Evolutionary conservation across 2,797 vertebrate genomes (phyloP).

Genomic region (Helostoma temminkii): DNA sequence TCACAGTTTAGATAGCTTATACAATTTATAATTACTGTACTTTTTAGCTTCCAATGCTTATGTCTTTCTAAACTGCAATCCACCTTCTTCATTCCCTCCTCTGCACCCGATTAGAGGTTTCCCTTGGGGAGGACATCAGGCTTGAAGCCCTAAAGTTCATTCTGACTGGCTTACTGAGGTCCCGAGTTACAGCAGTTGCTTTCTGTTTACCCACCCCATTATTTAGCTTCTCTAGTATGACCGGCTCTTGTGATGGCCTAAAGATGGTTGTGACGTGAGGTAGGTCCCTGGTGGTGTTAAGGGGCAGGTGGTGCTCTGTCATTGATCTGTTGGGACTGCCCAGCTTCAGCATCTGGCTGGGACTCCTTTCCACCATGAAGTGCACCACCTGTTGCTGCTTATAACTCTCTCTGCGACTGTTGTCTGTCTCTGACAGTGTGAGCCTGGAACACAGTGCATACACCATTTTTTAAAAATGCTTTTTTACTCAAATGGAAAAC

Average conservation of each 20-base stretch:
- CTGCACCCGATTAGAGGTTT: slow-evolving; percentile 40
- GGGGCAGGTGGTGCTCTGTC: slow-evolving; percentile 54
- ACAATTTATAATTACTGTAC: too few relatives aligned
- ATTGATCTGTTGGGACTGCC: slow-evolving; percentile 29
- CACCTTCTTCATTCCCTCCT: slow-evolving; percentile 59
- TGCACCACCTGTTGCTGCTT: slow-evolving; percentile 74
- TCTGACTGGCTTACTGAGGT: slow-evolving; percentile 48
- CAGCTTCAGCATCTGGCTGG: slow-evolving; percentile 62
- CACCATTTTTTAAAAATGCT: neutral
- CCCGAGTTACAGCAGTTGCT: neutral
- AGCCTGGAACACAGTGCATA: slow-evolving; percentile 53
- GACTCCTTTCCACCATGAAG: slow-evolving; percentile 62
- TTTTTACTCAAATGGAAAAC: neutral
- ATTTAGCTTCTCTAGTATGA: neutral
- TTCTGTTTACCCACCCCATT: slow-evolving; percentile 11
- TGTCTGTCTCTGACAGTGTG: slow-evolving; percentile 61
- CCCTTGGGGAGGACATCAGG: slow-evolving; percentile 63
- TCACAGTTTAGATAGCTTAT: too few relatives aligned
- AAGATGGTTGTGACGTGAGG: neutral
- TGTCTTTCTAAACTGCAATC: neutral
- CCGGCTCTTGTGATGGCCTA: neutral
- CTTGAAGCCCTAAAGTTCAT: slow-evolving; percentile 61
- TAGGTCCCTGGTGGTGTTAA: neutral
- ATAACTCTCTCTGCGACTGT: slow-evolving; percentile 60
- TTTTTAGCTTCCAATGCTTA: too few relatives aligned